Evolutionary conservation across 2,888 invertebrate species (phyloP), one percentile per base, ranked within the genome.

Genomic region (Zootermopsis nevadensis): DNA sequence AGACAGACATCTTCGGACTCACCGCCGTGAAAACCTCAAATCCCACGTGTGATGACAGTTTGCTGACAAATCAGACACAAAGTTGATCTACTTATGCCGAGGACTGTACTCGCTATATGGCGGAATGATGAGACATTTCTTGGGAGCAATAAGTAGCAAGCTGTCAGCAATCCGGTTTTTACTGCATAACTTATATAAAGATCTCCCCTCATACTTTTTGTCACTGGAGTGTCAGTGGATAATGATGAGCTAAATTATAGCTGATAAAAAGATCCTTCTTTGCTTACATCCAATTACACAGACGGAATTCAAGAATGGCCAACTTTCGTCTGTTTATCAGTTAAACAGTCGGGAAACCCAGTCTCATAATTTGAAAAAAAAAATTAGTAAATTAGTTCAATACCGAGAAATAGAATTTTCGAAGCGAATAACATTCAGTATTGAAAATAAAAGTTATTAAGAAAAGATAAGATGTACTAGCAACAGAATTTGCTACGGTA

Each of bases 131-230:
- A 55, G 77, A 77, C 31, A 77, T 53, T n/a, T 77, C 33, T 77
- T 77, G 31, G 53, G 27, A 53, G 77, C 31, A 77, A 77, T 76
- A 76, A 33, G 77, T 33, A 31, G 31, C 55, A 77, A 53, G 77
- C 55, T 77, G 77, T 15, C 30, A 53, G 77, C 53, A 77, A 53
- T 77, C 77, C 77, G 55, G 77, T 77, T 77, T 77, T 77, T 77
- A 55, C 55, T 77, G 77, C 77, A 77, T 55, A 77, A 77, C 77
- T 53, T 77, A 55, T 33, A 77, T 77, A 77, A 77, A 77, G 77
- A 53, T 55, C 77, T 53, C 48, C 77, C 55, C 55, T 77, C 31
- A 53, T 31, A 31, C 30, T 77, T 77, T 77, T 77, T 77, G 19
- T 38, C 27, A n/a, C 38, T 42, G 15, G 38, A 38, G 55, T 77